These are phyloP conservation scores for Metellina segmentata DNA, from an alignment of 2,888 invertebrate genomes.

Conservation along the genomic window DNA sequence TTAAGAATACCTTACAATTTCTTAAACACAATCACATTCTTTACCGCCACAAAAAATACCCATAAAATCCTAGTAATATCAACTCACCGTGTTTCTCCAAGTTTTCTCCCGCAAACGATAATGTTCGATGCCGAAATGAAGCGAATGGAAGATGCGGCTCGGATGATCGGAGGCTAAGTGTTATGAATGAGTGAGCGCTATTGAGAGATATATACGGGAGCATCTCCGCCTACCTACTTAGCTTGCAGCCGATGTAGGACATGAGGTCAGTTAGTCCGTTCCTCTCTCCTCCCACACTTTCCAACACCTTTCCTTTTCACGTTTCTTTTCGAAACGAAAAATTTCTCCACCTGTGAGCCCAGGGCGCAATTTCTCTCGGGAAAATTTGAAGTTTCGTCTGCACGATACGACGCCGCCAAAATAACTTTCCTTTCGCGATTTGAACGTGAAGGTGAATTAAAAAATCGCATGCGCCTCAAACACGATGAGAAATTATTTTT, in stretches of 20 bases:
- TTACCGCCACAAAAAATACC: neutral
- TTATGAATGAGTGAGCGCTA: slow-evolving; percentile 28
- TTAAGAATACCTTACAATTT: no score
- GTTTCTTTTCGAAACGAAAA: no score
- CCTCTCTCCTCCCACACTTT: slow-evolving; percentile 46
- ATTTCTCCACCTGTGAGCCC: no score
- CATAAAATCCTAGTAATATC: neutral
- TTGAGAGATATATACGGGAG: slow-evolving; percentile 42
- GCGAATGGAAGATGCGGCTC: slow-evolving; percentile 4
- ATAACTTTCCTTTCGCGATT: no score
- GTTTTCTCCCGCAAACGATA: no score
- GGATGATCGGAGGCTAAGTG: neutral
- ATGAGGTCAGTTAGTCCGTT: slow-evolving; percentile 58
- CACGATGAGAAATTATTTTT: no score
- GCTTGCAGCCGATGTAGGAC: slow-evolving; percentile 36
- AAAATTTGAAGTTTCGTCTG: no score
- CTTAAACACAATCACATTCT: neutral
- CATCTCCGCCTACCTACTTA: slow-evolving; percentile 14
- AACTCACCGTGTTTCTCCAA: neutral
- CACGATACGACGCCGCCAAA: no score
- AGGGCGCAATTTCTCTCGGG: no score
- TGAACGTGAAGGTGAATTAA: no score
- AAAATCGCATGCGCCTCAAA: no score
- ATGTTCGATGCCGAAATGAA: neutral
- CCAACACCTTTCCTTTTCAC: slow-evolving; percentile 52